phyloP scores from a whole-genome alignment of 2,113 vertebrate species.

The Chauna torquata region DNA sequence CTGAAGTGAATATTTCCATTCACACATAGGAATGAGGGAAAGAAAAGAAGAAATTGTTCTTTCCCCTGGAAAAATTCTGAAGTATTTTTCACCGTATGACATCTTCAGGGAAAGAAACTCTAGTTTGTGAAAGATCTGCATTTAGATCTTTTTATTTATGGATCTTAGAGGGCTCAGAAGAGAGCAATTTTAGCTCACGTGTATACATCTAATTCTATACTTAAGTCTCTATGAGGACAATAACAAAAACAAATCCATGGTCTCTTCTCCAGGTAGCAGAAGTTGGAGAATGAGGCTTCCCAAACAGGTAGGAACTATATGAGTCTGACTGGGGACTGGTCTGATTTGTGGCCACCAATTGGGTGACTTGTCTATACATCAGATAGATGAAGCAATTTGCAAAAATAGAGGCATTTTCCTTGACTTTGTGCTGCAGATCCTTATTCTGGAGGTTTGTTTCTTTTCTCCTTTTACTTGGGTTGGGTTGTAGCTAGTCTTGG shows the following conservation, averaged over 20 bases:
- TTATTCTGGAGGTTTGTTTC: not conserved
- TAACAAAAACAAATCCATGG: not conserved
- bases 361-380: not conserved
- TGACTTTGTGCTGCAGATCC: not conserved
- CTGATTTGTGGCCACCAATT: not conserved
- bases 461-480: not conserved
- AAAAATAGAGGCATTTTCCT: not conserved
- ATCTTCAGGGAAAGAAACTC: not conserved
- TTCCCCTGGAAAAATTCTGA: not conserved
- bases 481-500: not conserved
- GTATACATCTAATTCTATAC: not conserved
- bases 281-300: not conserved
- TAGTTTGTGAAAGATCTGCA: not conserved
- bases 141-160: not conserved
- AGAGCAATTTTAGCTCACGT: not conserved
- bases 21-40: not conserved
- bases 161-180: not conserved
- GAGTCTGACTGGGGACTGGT: not conserved
- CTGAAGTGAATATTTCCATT: not conserved
- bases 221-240: not conserved
- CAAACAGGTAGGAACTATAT: not conserved
- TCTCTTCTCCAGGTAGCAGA: not conserved
- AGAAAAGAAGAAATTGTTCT: not conserved
- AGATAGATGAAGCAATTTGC: not conserved
- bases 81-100: not conserved